Percentiles rank a stretch among this genome's conserved stretches.
phyloP scores from a whole-genome alignment of 2,888 invertebrate species.

The Tuberolachnus salignus region DNA sequence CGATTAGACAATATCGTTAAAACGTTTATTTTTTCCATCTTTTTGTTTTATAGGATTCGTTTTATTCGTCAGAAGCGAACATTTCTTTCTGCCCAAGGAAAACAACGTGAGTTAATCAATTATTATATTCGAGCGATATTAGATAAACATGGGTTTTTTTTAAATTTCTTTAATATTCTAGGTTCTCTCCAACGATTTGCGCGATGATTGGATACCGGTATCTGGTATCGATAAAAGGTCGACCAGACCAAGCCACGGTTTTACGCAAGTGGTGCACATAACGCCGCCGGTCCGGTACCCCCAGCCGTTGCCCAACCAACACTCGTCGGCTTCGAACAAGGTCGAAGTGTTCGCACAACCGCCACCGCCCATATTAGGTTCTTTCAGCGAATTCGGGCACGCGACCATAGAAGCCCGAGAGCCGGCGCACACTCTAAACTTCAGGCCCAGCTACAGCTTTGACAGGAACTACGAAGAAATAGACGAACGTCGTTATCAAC shows the following conservation, averaged over 20 bases:
- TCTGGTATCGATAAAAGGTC: conserved; percentile 45
- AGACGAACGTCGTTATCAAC: conserved; percentile 27
- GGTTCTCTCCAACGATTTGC: conserved; percentile 23
- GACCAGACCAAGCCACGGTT: not conserved
- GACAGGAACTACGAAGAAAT: conserved; percentile 46
- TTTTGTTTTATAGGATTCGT: conserved; percentile 7
- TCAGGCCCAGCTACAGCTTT: conserved; percentile 54
- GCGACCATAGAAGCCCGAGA: conserved; percentile 67
- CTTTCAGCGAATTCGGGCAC: conserved; percentile 69
- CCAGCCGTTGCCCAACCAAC: not conserved
- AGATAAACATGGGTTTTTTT: too few relatives aligned
- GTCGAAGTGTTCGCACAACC: conserved; percentile 60
- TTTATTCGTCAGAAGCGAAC: conserved; percentile 37
- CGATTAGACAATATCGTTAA: too few relatives aligned
- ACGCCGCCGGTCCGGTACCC: conserved; percentile 34
- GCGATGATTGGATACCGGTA: conserved; percentile 47
- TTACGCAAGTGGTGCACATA: conserved; percentile 34
- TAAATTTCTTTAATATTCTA: too few relatives aligned
- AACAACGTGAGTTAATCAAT: conserved; percentile 29
- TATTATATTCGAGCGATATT: too few relatives aligned
- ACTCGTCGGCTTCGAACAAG: conserved; percentile 53
- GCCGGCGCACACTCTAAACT: conserved; percentile 64
- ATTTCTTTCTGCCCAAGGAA: conserved; percentile 46
- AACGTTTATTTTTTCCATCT: too few relatives aligned
- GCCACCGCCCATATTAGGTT: conserved; percentile 63